Conservation (phyloP, 1,140 invertebrate species). For the Drosophila rhopaloa region DNA sequence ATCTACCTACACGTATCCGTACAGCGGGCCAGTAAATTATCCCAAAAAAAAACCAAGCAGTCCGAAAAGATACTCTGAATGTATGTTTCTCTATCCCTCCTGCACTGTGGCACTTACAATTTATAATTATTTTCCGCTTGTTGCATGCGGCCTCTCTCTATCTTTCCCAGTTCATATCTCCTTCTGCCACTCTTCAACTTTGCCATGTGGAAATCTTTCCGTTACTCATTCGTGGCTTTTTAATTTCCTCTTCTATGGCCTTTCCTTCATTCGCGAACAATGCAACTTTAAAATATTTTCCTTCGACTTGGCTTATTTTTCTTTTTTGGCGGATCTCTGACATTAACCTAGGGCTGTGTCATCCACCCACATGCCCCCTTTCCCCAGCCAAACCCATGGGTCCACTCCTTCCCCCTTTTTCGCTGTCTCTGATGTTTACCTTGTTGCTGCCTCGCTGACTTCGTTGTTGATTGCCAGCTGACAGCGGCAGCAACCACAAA, state of each 20-base stretch:
- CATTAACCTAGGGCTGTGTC: slow-evolving; percentile 54
- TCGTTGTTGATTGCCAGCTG: slow-evolving; percentile 77
- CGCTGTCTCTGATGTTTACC: slow-evolving; percentile 61
- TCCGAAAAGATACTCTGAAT: slow-evolving; percentile 25
- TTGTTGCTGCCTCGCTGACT: slow-evolving; percentile 74
- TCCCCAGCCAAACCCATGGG: neutral
- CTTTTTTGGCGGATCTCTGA: slow-evolving; percentile 46
- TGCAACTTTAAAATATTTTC: slow-evolving; percentile 59
- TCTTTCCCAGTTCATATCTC: neutral
- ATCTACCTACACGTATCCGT: slow-evolving; percentile 56
- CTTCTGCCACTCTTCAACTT: slow-evolving; percentile 22
- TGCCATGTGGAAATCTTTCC: slow-evolving; percentile 59
- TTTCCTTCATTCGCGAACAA: slow-evolving; percentile 31
- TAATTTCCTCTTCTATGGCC: slow-evolving; percentile 39
- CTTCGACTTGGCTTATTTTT: slow-evolving; percentile 17
- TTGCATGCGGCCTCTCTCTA: slow-evolving; percentile 38
- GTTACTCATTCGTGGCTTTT: slow-evolving; percentile 62
- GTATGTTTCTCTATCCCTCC: slow-evolving; percentile 11
- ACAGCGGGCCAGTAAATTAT: slow-evolving; percentile 50
- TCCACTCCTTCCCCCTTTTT: slow-evolving; percentile 21
- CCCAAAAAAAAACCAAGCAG: slow-evolving; percentile 39
- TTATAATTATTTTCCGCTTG: slow-evolving; percentile 79
- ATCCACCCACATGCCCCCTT: slow-evolving; percentile 12
- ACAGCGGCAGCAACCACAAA: slow-evolving; percentile 37
- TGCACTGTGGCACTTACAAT: slow-evolving; percentile 59